Base-by-base conservation (phyloP, 2,888 invertebrate genomes). In the Dicyrtomina minuta region DNA sequence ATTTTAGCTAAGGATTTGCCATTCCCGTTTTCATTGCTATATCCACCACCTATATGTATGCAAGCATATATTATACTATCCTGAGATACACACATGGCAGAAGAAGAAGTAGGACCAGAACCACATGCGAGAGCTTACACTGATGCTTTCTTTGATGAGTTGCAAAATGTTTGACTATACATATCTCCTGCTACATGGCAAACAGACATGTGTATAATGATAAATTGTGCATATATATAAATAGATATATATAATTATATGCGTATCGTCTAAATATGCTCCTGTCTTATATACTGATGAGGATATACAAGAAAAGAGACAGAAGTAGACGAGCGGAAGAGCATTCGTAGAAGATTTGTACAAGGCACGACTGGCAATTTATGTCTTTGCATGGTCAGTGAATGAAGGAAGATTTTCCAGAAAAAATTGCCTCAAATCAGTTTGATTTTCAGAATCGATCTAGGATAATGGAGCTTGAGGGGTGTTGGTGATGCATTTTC, bases 351-450 rank as follows among this genome's bases (percentile, higher is more conserved):
- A 20, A 43, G 43, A 55, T 65, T 65, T 65, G 56, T 24, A 53
- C 55, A 33, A 41, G 55, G 65, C 43, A 55, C 56, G 55, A 55
- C 55, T 44, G 24, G 55, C 55, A 56, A 65, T 55, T 65, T 56
- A 53, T 65, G 65, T 55, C 65, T 65, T 65, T 65, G 56, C 55
- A 65, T 55, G 65, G 65, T 65, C 65, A 65, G 65, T 65, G 64
- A 65, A 65, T 65, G 51, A 64, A 33, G 26, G 64, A 64, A 53
- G 64, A 41, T 53, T 51, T 64, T 44, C 24, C 3, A 24, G 24
- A 13, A 44, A 65, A 65, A 65, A 65, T 43, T 41, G 55, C 65
- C 55, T 65, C 55, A 65, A 65, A 65, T 65, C 65, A 65, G 51
- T 64, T 64, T 51, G 64, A 64, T 64, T 64, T 64, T 64, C 20